Evolutionary conservation across 2,888 invertebrate genomes (phyloP), one percentile per base, ranked within the genome.

Genomic region (Scaptomyza cyrtandrae): DNA sequence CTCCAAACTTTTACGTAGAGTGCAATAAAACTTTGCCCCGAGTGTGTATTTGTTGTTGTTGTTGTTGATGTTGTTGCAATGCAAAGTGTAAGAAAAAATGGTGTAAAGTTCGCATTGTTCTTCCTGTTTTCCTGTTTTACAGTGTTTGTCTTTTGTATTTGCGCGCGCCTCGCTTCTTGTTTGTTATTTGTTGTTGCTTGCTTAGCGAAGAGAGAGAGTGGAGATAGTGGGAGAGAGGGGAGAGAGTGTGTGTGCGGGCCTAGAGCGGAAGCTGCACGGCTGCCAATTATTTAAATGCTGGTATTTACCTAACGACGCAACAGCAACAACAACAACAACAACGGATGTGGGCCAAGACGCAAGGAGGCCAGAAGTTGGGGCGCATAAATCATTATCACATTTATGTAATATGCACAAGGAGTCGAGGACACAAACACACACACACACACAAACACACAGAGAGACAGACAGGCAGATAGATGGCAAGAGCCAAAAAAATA

Each of bases 351-450:
- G 87, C 87, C 87, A 87, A 75, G 65, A 58, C 46, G 39, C 39
- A 33, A 33, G 29, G 56, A 70, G 43, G 14, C 14, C 37, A 13
- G 27, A 52, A 49, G 46, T 46, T 45, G 65, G 54, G 54, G 49
- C 69, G 74, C 79, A 87, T 83, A 87, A 87, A 83, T 83, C 88
- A 83, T 83, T 83, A 83, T 87, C 88, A 79, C 88, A 85, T 87
- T 82, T 87, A 82, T 82, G 82, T 87, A 75, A 85, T 81, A 83
- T 85, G 79, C 82, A 78, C 64, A 65, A 63, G 67, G 58, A 69
- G 62, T 67, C 59, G 16, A 39, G 39, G 39, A 37, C 52, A 35
- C 53, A 49, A 31, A 6, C 59, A 55, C 50, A 45, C 43, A 6
- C 48, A 49, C 43, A 6, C 54, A 11, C 53, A 54, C 53, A 45